phyloP scores from a whole-genome alignment of 2,888 invertebrate species.

The Willowsia nigromaculata region DNA sequence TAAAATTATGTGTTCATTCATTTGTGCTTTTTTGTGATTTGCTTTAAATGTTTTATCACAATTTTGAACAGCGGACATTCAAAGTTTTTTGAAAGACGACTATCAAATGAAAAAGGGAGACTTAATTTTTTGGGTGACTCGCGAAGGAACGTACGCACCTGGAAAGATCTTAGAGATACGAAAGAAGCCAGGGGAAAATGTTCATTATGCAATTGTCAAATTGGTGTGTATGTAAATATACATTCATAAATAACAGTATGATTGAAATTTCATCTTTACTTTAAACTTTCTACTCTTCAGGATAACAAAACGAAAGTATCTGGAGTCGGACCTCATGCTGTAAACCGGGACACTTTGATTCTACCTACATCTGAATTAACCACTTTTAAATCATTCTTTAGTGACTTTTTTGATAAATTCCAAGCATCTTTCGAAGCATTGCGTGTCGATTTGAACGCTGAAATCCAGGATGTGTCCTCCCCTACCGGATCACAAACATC shows the following conservation, averaged over 20 bases:
- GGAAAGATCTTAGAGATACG: constrained; percentile 71
- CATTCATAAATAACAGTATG: not conserved
- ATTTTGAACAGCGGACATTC: constrained; percentile 64
- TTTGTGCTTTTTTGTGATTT: too few relatives aligned
- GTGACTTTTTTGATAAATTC: constrained; percentile 64
- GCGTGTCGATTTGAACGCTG: constrained; percentile 42
- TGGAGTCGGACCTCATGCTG: constrained; percentile 49
- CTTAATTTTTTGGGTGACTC: constrained; percentile 68
- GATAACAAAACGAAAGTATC: constrained; percentile 67
- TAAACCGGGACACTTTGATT: constrained; percentile 64
- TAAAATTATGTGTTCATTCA: too few relatives aligned
- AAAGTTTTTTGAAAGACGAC: constrained; percentile 63
- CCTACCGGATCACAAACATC: constrained; percentile 21
- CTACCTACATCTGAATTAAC: constrained; percentile 57
- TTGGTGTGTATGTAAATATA: constrained; percentile 50
- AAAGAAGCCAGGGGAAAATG: constrained; percentile 61
- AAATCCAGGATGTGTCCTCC: constrained; percentile 50
- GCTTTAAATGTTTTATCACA: not conserved
- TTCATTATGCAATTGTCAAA: constrained; percentile 71
- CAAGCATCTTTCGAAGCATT: constrained; percentile 48
- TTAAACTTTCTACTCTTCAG: constrained; percentile 27
- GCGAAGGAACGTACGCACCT: constrained; percentile 64
- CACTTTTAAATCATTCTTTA: constrained; percentile 69
- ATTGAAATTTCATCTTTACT: not conserved
- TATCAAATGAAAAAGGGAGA: constrained; percentile 69